Evolutionary conservation across 64 coral and sea anemone genomes (phyloP), one percentile per base, ranked within the genome.

Genomic region (Montipora foliosa): DNA sequence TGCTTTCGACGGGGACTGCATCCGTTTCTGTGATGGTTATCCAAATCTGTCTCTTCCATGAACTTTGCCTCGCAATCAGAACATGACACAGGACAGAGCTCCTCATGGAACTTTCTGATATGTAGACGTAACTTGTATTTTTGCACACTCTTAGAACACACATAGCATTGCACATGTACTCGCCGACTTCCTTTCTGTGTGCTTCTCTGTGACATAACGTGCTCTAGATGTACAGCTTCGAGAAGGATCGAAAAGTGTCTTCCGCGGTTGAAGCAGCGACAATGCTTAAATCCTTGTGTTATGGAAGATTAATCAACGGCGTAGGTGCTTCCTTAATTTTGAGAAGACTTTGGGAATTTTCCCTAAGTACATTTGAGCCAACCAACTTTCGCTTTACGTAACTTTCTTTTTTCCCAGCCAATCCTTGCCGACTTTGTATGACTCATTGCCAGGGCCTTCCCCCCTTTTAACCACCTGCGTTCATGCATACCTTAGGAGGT

Each of bases 91-190:
- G 10, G 64, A 67, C 64, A 67, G 64, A 67, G 64, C 64, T 67
- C 1, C 15, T 0, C 17, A 67, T 67, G 64, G 3, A 12, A 13
- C 64, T 4, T 67, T 67, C 64, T 67, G 64, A 67, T 67, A 67
- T 67, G 64, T 67, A 67, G 64, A 67, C 64, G 64, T 67, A 67
- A 67, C 64, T 67, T 67, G 17, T n/a, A n/a, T n/a, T n/a, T n/a
- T n/a, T n/a, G n/a, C n/a, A n/a, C n/a, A n/a, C n/a, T 67, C 64
- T 6, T 3, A 67, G 15, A 67, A 67, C 64, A 67, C 64, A 67
- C 17, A 67, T 4, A 67, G 6, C 64, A 67, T 67, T 67, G 8
- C 64, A 55, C 64, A 0, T 0, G 64, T 67, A 67, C 4, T 67
- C 13, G 0, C 6, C 64, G 13, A 67, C 11, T 67, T 67, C 64